Evolutionary conservation across 2,888 invertebrate species (phyloP), one percentile per base, ranked within the genome.

Genomic region (Nomada fucata): DNA sequence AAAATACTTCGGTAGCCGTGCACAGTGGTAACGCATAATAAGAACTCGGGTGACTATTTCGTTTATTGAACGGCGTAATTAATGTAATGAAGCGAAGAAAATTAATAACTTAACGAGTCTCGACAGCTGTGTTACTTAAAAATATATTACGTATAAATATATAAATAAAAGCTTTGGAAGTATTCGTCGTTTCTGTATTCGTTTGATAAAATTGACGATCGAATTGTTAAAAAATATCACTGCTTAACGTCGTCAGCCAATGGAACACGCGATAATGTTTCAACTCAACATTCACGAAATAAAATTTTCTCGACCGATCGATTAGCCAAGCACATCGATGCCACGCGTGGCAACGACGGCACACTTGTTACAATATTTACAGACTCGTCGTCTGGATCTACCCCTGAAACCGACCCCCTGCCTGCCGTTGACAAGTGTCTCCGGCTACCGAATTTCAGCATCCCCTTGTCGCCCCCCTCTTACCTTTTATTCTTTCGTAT

Each of bases 351-450:
- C 84, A 82, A 74, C 71, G 82, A 50, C 55, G 76, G 90, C 93
- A 93, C 93, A 93, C 93, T 93, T 93, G 93, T 93, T 93, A 93
- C 93, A 93, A 93, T 93, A 93, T 93, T 93, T 93, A 92, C 93
- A 91, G 91, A 93, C 90, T 87, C 92, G 89, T 90, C 90, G 71
- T 89, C 90, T 86, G 87, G 85, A 90, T 90, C 89, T 83, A 86
- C 88, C 88, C 89, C 86, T 84, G 88, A 86, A 88, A 88, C 83
- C 84, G 82, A 89, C 82, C 86, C 88, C 86, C 89, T 89, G 83
- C 84, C 90, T 91, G 90, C 81, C 89, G 89, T 86, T 91, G 91
- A 91, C 92, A 93, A 92, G 91, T 91, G 90, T 89, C 90, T 86
- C 85, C 85, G 69, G 84, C 83, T 82, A 83, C 84, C 76, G 78